Evolutionary conservation across 1,140 invertebrate species (phyloP), one percentile per base, ranked within the genome.

Genomic region (Myzus persicae): DNA sequence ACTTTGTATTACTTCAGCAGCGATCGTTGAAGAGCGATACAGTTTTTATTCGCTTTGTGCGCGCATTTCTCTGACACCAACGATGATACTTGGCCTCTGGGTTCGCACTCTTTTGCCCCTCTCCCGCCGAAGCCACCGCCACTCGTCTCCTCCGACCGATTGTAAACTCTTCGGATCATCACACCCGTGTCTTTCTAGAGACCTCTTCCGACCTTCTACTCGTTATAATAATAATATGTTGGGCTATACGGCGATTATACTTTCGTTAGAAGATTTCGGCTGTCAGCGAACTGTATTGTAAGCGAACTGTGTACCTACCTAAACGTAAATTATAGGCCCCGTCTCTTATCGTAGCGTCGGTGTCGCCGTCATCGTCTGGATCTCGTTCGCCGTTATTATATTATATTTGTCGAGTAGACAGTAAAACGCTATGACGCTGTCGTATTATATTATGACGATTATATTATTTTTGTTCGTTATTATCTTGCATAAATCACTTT

Each of bases 11-110:
- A 76, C 59, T 76, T 76, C 59, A 76, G 59, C 5, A 18, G 59
- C 59, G 59, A 76, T 76, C 31, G 82, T 84, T 84, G 82, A 84
- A 84, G 82, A 84, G 31, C n/a, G 40, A 84, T 84, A 84, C 24
- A 40, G 38, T 42, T 84, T 84, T 84, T 84, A 42, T 84, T 84
- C 40, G 9, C 82, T 84, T 84, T 84, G 82, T 84, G 26, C 24
- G 38, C 24, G 22, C 40, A 26, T 84, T 84, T 76, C 31, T 76
- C 59, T 9, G 26, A 84, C 82, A 84, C 24, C 82, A 42, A 84
- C 38, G 82, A 84, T 84, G 82, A 42, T 40, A 84, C 82, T 84
- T 84, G 82, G 82, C 82, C 40, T 84, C 82, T 0, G 82, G 24
- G 24, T 84, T 26, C 9, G 38, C 36, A 4, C 36, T 81, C n/a